Conservation (phyloP, 2,113 vertebrate species). For the Coptodon rendalli region DNA sequence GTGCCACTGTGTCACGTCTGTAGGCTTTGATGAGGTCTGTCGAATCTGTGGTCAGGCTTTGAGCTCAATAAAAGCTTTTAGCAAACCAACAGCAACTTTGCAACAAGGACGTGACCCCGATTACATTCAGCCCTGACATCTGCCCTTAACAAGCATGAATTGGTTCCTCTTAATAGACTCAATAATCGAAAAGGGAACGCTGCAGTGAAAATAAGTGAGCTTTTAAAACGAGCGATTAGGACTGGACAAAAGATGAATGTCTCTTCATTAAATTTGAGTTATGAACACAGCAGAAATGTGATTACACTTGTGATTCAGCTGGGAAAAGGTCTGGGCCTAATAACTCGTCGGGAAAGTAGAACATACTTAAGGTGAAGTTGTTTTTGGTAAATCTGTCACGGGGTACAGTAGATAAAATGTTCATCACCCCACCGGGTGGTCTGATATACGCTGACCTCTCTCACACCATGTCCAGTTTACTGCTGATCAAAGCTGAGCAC, state of each 20-base stretch:
- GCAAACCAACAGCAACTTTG: slow-evolving; percentile 1
- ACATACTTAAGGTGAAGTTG: neutral
- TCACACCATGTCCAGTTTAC: slow-evolving; percentile 11
- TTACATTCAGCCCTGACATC: slow-evolving; percentile 22
- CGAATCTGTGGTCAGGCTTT: neutral
- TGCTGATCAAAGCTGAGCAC: slow-evolving; percentile 32
- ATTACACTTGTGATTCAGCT: slow-evolving; percentile 27
- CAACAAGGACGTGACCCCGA: slow-evolving; percentile 5
- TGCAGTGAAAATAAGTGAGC: neutral
- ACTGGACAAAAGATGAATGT: neutral
- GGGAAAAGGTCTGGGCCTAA: slow-evolving; percentile 1
- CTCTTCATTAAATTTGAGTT: neutral
- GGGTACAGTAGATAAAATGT: neutral
- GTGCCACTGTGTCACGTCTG: neutral
- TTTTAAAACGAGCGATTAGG: neutral
- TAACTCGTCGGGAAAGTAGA: slow-evolving; percentile 2
- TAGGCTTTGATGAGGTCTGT: neutral
- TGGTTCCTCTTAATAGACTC: neutral
- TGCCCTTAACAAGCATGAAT: neutral
- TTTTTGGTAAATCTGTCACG: neutral
- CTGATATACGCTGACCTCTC: slow-evolving; percentile 7
- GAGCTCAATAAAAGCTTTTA: slow-evolving; percentile 19
- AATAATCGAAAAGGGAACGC: neutral
- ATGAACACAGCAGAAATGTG: slow-evolving; percentile 20
- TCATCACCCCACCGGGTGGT: neutral